Evolutionary conservation across 2,888 invertebrate species (phyloP), one percentile per base, ranked within the genome.

Genomic region (Drosophila formosana): DNA sequence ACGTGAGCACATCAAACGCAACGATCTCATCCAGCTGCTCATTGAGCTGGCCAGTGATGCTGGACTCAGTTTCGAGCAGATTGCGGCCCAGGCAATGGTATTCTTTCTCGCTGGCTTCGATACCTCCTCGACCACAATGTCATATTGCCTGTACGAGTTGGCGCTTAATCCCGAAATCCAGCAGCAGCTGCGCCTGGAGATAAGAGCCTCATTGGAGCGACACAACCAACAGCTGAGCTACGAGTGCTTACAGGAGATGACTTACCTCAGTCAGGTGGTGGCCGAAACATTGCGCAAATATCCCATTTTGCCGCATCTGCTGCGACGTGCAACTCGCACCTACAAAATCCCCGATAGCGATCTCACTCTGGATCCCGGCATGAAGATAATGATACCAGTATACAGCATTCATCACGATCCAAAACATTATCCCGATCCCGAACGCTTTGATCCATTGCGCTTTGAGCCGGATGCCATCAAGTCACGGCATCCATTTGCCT

Each of bases 361-460:
- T 25, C 78, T 93, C 32, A 77, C 91, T 0, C 92, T 94, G 57
- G 93, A 94, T 41, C 90, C 93, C 0, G 80, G 76, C 4, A 69
- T 66, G 0, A 51, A 69, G 1, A 51, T 89, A 0, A 49, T 86
- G 3, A 88, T 89, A 18, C 89, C 88, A 3, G 57, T 77, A 8
- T 92, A 93, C 68, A 93, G 93, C 4, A 93, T 95, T 75, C 95
- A 95, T 58, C 93, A 93, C 89, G 94, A 95, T 78, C 90, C 92
- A 0, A 72, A 90, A 7, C 80, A 92, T 13, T 93, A 91, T 71
- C 92, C 92, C 0, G 91, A 95, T 2, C 95, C 95, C 0, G 93
- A 94, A 3, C 93, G 91, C 26, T 95, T 95, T 63, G 93, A 94
- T 61, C 95, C 95, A 0, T 93, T 94, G 18, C 92, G 95, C 72